These are phyloP conservation scores for Lasioglossum pauxillum DNA, from an alignment of 2,888 invertebrate genomes.

Conservation along the genomic window DNA sequence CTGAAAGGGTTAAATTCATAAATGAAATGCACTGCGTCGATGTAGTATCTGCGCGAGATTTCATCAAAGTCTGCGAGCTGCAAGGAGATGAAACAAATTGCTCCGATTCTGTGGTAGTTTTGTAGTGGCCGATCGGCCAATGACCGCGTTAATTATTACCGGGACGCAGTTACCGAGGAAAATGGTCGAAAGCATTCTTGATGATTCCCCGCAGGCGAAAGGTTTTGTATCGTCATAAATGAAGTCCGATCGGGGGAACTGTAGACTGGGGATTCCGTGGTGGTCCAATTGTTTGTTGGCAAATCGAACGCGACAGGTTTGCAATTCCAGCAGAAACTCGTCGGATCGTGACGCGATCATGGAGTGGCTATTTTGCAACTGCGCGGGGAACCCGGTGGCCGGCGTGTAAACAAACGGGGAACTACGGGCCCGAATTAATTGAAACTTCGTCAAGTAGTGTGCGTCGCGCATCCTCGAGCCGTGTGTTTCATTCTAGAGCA, in stretches of 20 bases:
- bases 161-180: not conserved
- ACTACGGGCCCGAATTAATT: conserved; percentile 70
- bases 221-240: conserved; percentile 4
- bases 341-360: conserved; percentile 55
- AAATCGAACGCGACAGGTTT: conserved; percentile 9
- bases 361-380: conserved; percentile 63
- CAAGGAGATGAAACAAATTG: not conserved
- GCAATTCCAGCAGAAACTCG: conserved; percentile 32
- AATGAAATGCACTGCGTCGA: no score
- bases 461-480: conserved; percentile 28
- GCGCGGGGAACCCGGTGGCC: conserved; percentile 54
- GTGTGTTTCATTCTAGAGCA: conserved; percentile 12
- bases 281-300: conserved; percentile 1
- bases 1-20: not conserved
- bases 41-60: no score
- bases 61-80: not conserved
- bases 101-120: not conserved
- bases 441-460: conserved; percentile 69
- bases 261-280: not conserved
- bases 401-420: conserved; percentile 65
- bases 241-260: not conserved
- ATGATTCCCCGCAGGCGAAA: not conserved
- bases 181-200: not conserved
- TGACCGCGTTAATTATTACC: not conserved
- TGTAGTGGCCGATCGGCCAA: not conserved